Conservation (phyloP, 2,888 invertebrate species). For the Holacanthella duospinosa region DNA sequence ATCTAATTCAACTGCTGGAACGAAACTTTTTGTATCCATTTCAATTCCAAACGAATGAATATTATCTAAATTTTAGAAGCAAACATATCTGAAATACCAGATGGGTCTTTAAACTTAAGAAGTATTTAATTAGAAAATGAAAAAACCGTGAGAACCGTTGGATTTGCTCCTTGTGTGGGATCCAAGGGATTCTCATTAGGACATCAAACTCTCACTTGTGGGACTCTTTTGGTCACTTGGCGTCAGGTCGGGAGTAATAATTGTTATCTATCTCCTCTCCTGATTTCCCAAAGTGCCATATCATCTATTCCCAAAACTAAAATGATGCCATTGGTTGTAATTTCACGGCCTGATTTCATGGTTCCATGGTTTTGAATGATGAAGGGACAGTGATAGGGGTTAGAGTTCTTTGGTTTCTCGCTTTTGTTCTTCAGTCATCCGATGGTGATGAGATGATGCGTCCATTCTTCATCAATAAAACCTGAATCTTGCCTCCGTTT, state of each 20-base stretch:
- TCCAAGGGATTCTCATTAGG: not conserved
- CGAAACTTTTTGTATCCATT: no score
- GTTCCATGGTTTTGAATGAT: not conserved
- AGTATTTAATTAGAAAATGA: no score
- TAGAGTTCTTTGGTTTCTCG: not conserved
- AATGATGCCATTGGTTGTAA: not conserved
- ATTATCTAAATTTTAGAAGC: no score
- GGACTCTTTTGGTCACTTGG: not conserved
- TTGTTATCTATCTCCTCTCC: not conserved
- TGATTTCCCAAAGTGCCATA: slow-evolving; percentile 3
- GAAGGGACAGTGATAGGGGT: not conserved
- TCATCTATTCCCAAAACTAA: not conserved
- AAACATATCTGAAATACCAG: no score
- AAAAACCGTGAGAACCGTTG: not conserved
- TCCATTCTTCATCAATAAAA: not conserved
- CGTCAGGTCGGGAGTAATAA: not conserved
- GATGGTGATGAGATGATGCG: slow-evolving; percentile 3
- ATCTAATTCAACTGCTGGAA: no score
- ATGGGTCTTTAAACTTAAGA: no score
- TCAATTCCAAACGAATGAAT: no score
- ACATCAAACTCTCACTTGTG: not conserved
- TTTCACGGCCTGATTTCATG: not conserved
- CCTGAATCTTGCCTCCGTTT: not conserved
- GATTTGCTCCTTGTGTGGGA: no score
- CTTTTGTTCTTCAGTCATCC: slow-evolving; percentile 6